These are phyloP conservation scores for Oreotrochilus melanogaster DNA, from an alignment of 2,113 vertebrate species.

Conservation along the genomic window DNA sequence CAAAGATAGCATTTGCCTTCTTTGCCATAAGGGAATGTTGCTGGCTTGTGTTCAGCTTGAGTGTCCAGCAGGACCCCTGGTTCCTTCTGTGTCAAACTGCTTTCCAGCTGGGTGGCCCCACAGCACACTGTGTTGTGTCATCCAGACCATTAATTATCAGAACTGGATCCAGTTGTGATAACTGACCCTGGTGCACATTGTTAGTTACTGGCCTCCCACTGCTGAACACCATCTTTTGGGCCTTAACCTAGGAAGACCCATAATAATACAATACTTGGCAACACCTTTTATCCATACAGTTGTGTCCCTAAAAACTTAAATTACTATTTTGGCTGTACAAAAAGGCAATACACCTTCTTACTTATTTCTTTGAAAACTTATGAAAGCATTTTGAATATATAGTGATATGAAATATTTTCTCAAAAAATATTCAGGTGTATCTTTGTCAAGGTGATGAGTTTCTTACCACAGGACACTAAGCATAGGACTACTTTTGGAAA, in stretches of 20 bases:
- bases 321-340: background rate
- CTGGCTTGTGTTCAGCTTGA: background rate
- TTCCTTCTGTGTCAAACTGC: background rate
- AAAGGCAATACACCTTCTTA: background rate
- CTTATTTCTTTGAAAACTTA: background rate
- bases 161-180: background rate
- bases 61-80: background rate
- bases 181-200: too few relatives aligned
- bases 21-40: too few relatives aligned
- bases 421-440: background rate
- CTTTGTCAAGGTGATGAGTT: background rate
- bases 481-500: background rate
- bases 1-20: too few relatives aligned
- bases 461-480: background rate
- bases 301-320: background rate
- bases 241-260: background rate
- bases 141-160: background rate
- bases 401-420: background rate
- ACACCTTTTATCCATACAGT: background rate
- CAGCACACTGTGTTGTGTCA: background rate
- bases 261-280: background rate
- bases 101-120: too few relatives aligned
- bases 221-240: background rate
- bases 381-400: background rate
- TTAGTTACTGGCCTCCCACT: rapidly evolving